Evolutionary conservation across 2,797 vertebrate genomes (phyloP).

Genomic region (Glossophaga mutica): DNA sequence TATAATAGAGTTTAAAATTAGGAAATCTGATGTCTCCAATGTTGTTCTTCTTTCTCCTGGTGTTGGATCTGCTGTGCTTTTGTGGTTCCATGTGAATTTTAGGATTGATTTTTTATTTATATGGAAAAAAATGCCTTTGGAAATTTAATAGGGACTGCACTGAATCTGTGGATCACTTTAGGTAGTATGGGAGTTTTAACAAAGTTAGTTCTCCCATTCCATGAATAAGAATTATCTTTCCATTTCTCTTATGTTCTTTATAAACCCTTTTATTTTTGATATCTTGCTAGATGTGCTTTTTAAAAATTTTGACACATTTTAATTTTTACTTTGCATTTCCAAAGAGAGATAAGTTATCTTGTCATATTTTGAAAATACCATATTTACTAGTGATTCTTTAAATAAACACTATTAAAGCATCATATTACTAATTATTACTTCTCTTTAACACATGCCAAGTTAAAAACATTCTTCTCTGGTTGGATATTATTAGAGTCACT

Average conservation of each 20-base stretch:
- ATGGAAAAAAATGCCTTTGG: background rate
- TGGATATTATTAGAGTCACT: background rate
- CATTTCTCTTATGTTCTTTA: background rate
- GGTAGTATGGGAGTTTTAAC: background rate
- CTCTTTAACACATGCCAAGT: background rate
- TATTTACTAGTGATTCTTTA: background rate
- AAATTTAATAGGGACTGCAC: background rate
- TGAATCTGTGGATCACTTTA: background rate
- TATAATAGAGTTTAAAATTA: background rate
- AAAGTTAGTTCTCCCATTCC: background rate
- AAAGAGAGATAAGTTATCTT: background rate
- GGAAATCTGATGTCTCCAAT: background rate
- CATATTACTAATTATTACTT: background rate
- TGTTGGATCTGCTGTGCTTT: background rate
- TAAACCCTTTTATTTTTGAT: background rate
- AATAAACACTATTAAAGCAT: background rate
- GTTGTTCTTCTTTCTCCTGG: background rate
- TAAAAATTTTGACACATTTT: background rate
- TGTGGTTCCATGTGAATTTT: background rate
- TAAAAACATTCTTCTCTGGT: background rate
- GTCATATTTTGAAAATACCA: background rate
- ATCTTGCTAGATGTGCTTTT: background rate
- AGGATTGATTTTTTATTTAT: background rate
- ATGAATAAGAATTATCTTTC: background rate
- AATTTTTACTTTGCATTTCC: background rate